A percentile compares a stretch with the other conserved stretches of the same genome.
phyloP scores from a whole-genome alignment of 2,888 invertebrate species.

The Diachrysia chrysitis region DNA sequence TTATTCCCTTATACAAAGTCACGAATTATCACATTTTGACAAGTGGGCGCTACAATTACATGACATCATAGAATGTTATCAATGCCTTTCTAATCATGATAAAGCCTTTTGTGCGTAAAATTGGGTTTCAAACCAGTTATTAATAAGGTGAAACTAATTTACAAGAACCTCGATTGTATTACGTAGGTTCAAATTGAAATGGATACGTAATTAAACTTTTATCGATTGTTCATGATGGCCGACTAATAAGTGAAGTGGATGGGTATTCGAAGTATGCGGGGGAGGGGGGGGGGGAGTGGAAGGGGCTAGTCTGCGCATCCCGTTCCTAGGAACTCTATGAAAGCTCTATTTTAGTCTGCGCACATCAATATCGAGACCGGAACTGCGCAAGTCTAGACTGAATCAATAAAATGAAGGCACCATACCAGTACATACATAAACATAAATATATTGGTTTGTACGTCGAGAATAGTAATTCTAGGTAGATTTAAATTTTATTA shows the following conservation, averaged over 20 bases:
- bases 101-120: background rate
- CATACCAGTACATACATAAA: background rate
- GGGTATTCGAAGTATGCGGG: conserved; percentile 6
- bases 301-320: conserved; percentile 36
- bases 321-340: conserved; percentile 54
- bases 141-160: background rate
- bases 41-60: background rate
- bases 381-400: conserved; percentile 54
- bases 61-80: background rate
- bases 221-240: conserved; percentile 24
- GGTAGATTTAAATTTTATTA: background rate
- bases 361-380: conserved; percentile 41
- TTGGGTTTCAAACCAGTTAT: background rate
- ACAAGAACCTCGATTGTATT: background rate
- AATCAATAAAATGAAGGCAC: conserved; percentile 51
- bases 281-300: conserved; percentile 11
- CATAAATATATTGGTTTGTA: background rate
- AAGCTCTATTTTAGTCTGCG: conserved; percentile 49
- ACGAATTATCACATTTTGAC: background rate
- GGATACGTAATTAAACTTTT: conserved; percentile 19
- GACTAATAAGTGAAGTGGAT: conserved; percentile 3
- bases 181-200: background rate
- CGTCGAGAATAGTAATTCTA: background rate
- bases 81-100: conserved; percentile 1
- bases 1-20: background rate